Evolutionary conservation across 92 coral and sea anemone genomes (phyloP).

Genomic region (Micromussa lordhowensis): DNA sequence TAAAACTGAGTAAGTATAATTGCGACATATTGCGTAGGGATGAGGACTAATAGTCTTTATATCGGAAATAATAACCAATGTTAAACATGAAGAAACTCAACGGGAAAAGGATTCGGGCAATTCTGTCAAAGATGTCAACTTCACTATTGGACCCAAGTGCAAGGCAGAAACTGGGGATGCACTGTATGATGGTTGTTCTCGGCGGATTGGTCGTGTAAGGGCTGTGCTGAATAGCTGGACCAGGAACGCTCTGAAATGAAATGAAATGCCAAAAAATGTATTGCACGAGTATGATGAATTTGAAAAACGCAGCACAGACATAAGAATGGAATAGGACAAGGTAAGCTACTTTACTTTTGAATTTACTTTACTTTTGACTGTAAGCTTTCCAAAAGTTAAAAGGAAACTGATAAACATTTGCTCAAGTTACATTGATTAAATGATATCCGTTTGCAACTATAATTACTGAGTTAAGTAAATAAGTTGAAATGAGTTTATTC

Average conservation of each 20-base stretch:
- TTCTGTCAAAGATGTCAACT: slow-evolving; percentile 69
- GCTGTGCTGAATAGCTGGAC: slow-evolving; percentile 80
- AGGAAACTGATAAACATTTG: too few species aligned
- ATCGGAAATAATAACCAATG: slow-evolving; percentile 63
- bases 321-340: too few species aligned
- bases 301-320: too few species aligned
- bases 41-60: slow-evolving; percentile 12
- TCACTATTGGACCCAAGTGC: slow-evolving; percentile 51
- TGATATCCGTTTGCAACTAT: too few species aligned
- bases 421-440: too few species aligned
- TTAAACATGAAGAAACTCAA: slow-evolving; percentile 67
- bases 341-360: too few species aligned
- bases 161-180: slow-evolving; percentile 44
- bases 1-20: background rate
- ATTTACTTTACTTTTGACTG: too few species aligned
- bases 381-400: too few species aligned
- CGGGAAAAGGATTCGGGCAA: slow-evolving; percentile 74
- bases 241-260: slow-evolving; percentile 63
- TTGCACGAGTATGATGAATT: too few species aligned
- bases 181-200: slow-evolving; percentile 54
- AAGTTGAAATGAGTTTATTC: too few species aligned
- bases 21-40: background rate
- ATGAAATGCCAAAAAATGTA: background rate
- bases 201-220: slow-evolving; percentile 75
- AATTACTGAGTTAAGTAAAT: too few species aligned